Conservation (phyloP, 1,140 invertebrate genomes). For the Chionoecetes opilio region DNA sequence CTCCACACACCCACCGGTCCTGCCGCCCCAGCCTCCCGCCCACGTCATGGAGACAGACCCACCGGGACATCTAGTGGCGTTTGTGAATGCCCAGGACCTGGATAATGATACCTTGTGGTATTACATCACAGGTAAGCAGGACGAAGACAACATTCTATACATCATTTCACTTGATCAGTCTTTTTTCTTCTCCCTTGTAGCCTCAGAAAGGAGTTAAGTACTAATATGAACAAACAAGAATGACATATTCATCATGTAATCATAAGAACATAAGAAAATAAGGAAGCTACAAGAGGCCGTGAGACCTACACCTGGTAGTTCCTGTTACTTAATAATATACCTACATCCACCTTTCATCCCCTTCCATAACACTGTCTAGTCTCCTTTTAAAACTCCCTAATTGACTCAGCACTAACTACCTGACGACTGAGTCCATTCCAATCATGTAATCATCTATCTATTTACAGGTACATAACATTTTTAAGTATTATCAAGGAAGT, state of each 20-base stretch:
- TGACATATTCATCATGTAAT: neutral
- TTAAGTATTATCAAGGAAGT: too few relatives aligned
- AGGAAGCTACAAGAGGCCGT: too few relatives aligned
- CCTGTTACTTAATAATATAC: too few relatives aligned
- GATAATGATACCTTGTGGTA: constrained; percentile 95
- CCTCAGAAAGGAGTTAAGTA: neutral
- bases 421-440: too few relatives aligned
- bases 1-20: constrained; percentile 65
- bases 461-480: too few relatives aligned
- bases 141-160: neutral
- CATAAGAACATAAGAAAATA: too few relatives aligned
- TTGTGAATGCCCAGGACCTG: constrained; percentile 91
- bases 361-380: too few relatives aligned
- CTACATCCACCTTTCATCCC: too few relatives aligned
- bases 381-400: too few relatives aligned
- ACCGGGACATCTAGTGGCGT: constrained; percentile 91
- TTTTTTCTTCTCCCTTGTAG: neutral
- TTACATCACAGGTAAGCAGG: constrained; percentile 88
- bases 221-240: neutral
- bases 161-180: neutral
- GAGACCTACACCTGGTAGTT: too few relatives aligned
- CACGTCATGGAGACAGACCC: constrained; percentile 89
- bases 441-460: too few relatives aligned
- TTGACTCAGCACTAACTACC: too few relatives aligned
- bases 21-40: constrained; percentile 63